These are phyloP conservation scores for Mormyrus lacerda DNA, from an alignment of 2,113 vertebrate species.

Conservation along the genomic window DNA sequence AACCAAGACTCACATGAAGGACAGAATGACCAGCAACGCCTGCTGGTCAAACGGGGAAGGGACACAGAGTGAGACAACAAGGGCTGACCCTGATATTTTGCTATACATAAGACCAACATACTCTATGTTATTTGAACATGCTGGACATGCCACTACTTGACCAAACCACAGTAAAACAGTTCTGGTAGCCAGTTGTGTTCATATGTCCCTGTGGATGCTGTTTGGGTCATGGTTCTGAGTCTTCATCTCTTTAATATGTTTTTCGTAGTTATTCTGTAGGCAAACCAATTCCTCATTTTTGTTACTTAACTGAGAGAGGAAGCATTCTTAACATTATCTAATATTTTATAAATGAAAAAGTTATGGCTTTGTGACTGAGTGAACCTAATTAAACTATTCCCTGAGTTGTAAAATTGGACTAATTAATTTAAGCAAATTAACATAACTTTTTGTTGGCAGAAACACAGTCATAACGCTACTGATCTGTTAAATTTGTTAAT, in stretches of 20 bases:
- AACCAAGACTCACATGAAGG: no score
- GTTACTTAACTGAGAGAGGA: not conserved
- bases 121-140: not conserved
- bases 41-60: no score
- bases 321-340: not conserved
- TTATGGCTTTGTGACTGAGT: not conserved
- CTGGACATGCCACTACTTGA: not conserved
- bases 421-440: not conserved
- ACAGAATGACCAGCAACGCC: no score
- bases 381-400: not conserved
- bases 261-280: not conserved
- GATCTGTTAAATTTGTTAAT: not conserved
- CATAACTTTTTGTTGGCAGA: not conserved
- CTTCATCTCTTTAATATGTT: not conserved
- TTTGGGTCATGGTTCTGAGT: not conserved
- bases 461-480: not conserved
- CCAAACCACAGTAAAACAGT: not conserved
- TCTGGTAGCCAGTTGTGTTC: not conserved
- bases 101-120: not conserved
- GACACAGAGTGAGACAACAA: no score
- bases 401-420: not conserved
- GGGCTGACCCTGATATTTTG: no score
- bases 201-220: not conserved
- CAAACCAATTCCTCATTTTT: not conserved
- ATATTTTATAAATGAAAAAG: not conserved